Percentiles rank a stretch among this genome's conserved stretches.
These are phyloP conservation scores for Cataglyphis altisquamis DNA, from an alignment of 2,888 invertebrate genomes.

Conservation along the genomic window DNA sequence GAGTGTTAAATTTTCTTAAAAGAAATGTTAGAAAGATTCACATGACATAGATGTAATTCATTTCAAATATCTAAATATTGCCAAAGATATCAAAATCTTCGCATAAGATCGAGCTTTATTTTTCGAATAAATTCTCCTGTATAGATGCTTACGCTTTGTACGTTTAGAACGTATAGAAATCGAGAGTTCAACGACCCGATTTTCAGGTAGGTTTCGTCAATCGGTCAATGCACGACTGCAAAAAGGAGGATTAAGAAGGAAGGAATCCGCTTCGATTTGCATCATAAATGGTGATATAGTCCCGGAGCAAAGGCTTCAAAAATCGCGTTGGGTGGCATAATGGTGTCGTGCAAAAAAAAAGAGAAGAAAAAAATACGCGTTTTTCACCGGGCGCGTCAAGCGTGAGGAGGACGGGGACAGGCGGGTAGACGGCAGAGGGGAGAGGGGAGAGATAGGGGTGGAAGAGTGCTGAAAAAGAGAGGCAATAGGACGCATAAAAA, in stretches of 20 bases:
- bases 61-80: neutral
- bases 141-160: too few species aligned
- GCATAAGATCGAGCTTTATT: neutral
- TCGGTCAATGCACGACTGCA: neutral
- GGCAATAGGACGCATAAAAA: conserved; percentile 63
- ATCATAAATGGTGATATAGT: conserved; percentile 45
- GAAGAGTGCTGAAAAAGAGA: conserved; percentile 41
- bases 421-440: neutral
- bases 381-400: conserved; percentile 40
- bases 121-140: neutral
- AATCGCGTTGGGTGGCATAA: conserved; percentile 41
- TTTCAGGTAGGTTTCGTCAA: conserved; percentile 33
- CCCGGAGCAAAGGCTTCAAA: conserved; percentile 39
- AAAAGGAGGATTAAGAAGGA: neutral
- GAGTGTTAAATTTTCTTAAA: neutral
- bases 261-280: conserved; percentile 47
- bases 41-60: neutral
- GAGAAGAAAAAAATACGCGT: conserved; percentile 6
- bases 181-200: conserved; percentile 20
- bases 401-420: conserved; percentile 14
- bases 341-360: conserved; percentile 36
- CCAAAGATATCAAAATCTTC: neutral
- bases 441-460: neutral
- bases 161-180: neutral
- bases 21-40: neutral